phyloP scores from a whole-genome alignment of 2,888 invertebrate genomes.

The Diarsia dahlii region DNA sequence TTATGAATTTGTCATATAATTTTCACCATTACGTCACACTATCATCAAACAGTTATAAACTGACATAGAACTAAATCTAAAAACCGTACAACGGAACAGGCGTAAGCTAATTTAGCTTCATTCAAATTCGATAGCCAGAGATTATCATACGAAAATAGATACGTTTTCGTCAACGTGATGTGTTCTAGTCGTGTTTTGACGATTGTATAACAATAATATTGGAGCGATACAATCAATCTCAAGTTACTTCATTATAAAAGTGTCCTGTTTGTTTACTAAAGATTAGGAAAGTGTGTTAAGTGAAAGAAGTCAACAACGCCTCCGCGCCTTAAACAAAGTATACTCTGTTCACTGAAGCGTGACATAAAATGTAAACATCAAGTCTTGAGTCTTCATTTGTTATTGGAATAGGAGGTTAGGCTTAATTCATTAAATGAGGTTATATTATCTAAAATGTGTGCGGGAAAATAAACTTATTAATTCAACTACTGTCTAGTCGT shows the following conservation, averaged over 20 bases:
- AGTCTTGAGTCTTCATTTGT: constrained; percentile 12
- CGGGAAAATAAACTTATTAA: neutral
- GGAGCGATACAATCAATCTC: constrained; percentile 11
- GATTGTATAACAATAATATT: constrained; percentile 35
- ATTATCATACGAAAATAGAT: constrained; percentile 60
- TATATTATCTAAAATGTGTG: neutral
- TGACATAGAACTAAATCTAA: constrained; percentile 24
- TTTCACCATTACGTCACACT: constrained; percentile 1
- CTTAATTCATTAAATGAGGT: constrained; percentile 5
- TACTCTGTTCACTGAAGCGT: constrained; percentile 8
- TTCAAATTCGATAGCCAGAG: constrained; percentile 56
- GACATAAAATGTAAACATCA: constrained; percentile 28
- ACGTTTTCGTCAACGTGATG: constrained; percentile 51
- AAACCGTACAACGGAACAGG: constrained; percentile 28
- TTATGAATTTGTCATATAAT: neutral
- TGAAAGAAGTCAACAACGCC: constrained; percentile 25
- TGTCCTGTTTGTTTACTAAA: constrained; percentile 43
- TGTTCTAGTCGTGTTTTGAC: constrained; percentile 14
- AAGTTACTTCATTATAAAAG: constrained; percentile 38
- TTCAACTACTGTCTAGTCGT: neutral
- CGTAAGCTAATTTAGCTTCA: constrained; percentile 58
- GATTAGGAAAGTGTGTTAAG: constrained; percentile 40
- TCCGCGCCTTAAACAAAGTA: neutral
- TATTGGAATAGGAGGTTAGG: constrained; percentile 8
- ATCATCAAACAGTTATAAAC: constrained; percentile 13